phyloP scores from a whole-genome alignment of 2,113 vertebrate genomes.

The Corydoras maculifer region DNA sequence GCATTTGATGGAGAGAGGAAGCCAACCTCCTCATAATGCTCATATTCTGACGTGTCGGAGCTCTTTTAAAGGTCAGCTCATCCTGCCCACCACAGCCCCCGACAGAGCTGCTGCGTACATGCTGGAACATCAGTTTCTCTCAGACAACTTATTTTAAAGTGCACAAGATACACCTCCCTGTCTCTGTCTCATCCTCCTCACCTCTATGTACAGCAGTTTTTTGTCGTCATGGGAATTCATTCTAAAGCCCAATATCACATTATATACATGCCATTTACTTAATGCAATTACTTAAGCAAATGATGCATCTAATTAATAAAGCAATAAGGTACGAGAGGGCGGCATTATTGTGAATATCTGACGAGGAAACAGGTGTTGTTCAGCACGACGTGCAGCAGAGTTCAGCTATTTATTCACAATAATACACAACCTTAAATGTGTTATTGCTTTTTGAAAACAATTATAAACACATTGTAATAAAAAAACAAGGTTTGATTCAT shows the following conservation, averaged over 20 bases:
- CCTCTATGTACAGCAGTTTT: background rate
- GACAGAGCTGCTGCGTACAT: background rate
- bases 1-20: constrained; percentile 4
- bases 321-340: too few species aligned
- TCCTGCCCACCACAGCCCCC: background rate
- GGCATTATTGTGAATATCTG: too few species aligned
- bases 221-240: too few species aligned
- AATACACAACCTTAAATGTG: too few species aligned
- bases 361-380: too few species aligned
- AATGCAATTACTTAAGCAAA: background rate
- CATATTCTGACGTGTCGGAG: constrained; percentile 1
- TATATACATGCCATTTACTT: background rate
- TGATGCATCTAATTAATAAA: too few species aligned
- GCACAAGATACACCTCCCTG: background rate
- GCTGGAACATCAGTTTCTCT: constrained; percentile 4
- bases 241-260: too few species aligned
- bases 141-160: constrained; percentile 5
- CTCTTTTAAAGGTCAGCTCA: constrained; percentile 16
- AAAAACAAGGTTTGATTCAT: too few species aligned
- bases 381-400: too few species aligned
- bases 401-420: too few species aligned
- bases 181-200: background rate
- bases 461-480: too few species aligned
- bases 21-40: constrained; percentile 1
- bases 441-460: too few species aligned